phyloP scores from a whole-genome alignment of 2,113 vertebrate genomes.

The Marmota monax region DNA sequence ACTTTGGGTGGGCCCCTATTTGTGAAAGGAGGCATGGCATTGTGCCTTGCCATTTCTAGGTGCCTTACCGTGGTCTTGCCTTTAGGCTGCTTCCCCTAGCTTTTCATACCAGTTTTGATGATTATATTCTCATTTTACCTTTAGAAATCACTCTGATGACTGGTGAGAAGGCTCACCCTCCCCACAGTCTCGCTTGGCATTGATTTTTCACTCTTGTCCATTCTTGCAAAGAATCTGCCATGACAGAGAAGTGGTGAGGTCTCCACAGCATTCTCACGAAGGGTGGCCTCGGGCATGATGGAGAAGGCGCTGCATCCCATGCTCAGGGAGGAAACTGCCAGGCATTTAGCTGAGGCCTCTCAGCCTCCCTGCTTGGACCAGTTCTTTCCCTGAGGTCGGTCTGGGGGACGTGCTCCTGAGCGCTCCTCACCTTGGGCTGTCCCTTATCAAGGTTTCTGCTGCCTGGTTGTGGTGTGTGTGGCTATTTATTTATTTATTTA shows the following conservation, averaged over 20 bases:
- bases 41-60: background rate
- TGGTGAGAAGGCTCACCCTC: background rate
- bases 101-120: background rate
- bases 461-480: background rate
- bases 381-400: slow-evolving; percentile 55
- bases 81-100: background rate
- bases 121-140: background rate
- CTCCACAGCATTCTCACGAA: background rate
- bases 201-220: background rate
- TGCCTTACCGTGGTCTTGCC: background rate
- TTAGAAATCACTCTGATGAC: background rate
- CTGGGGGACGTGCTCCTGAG: background rate
- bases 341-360: background rate
- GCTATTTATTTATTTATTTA: slow-evolving; percentile 23
- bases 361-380: background rate
- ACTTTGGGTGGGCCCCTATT: background rate
- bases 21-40: background rate
- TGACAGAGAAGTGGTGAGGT: background rate
- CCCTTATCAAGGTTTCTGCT: slow-evolving; percentile 16
- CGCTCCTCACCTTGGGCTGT: slow-evolving; percentile 27
- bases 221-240: background rate
- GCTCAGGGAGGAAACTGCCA: background rate
- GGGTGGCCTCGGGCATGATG: background rate
- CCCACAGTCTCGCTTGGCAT: rapidly evolving
- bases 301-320: no score